Evolutionary conservation across 2,113 vertebrate genomes (phyloP), one percentile per base, ranked within the genome.

Genomic region (Heliornis fulica): DNA sequence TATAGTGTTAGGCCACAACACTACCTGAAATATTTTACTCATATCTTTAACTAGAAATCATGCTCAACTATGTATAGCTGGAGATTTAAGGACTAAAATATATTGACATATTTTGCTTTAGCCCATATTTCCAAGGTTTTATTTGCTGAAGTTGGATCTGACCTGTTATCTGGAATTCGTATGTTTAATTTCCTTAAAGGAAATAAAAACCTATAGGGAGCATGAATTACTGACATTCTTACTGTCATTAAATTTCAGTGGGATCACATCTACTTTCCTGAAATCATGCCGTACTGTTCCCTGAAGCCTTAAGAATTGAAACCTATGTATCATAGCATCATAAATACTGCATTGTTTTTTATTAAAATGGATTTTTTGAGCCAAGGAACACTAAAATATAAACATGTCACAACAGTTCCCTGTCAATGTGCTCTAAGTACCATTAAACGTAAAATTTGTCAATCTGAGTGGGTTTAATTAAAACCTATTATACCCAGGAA

Each of bases 101-200:
- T 22, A 65, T 20, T 56, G 23, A 17, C 48, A 3, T 38, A 38
- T 28, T 43, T 66, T 85, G 9, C 12, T 87, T 74, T 59, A 65
- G 80, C 43, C n/a, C 2, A 2, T 14, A 83, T 46, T 83, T 85
- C 29, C 28, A n/a, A 50, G 25, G 15, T 83, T 95, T 71, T 78
- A 16, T 65, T 86, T 69, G 79, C 31, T 59, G 65, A 72, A 92
- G 64, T 48, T 51, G 20, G 40, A 94, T 61, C 64, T 70, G 66
- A 72, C 22, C 19, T 90, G 29, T 14, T 87, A 59, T 64, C 43
- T 85, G 32, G 10, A 89, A 91, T 26, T 86, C 83, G 50, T 61
- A 69, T 87, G 88, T 79, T 90, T 87, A 40, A 90, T 83, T 93
- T 81, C 36, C 64, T 88, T 26, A 82, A 90, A 84, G 90, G 17